Percentiles rank a stretch among this genome's conserved stretches.
Conservation (phyloP, 30 jellyfish, hydroid and myxozoan genomes). For the Catostylus mosaicus region DNA sequence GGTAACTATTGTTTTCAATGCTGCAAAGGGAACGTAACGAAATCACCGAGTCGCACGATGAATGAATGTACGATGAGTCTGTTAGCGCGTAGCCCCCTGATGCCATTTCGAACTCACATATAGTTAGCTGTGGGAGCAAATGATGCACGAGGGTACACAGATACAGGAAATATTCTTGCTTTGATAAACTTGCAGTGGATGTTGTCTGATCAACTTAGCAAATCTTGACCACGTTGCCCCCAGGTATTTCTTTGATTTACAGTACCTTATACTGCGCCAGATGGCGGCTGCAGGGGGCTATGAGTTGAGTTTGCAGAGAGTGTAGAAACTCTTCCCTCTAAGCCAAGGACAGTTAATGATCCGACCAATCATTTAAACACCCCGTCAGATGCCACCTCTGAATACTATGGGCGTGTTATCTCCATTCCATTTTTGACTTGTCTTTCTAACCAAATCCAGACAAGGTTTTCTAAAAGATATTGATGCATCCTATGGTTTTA, state of each 20-base stretch:
- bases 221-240: too few species aligned
- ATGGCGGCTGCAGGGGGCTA: too few species aligned
- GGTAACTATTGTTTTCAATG: conserved; percentile 4
- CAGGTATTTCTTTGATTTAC: too few species aligned
- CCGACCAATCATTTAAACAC: neutral
- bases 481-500: neutral
- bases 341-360: neutral
- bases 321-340: neutral
- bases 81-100: too few species aligned
- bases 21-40: conserved; percentile 1
- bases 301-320: conserved; percentile 1
- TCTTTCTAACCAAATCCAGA: neutral
- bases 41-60: neutral
- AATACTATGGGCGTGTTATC: conserved; percentile 2
- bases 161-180: too few species aligned
- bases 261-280: too few species aligned
- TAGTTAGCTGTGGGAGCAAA: too few species aligned
- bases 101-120: too few species aligned
- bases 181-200: too few species aligned
- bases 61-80: conserved; percentile 6
- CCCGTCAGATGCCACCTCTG: neutral
- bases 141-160: too few species aligned
- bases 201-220: too few species aligned
- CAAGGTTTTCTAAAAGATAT: conserved; percentile 10
- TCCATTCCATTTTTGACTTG: conserved; percentile 6